Evolutionary conservation across 2,888 invertebrate species (phyloP), one percentile per base, ranked within the genome.

Genomic region (Odontomyia ornata): DNA sequence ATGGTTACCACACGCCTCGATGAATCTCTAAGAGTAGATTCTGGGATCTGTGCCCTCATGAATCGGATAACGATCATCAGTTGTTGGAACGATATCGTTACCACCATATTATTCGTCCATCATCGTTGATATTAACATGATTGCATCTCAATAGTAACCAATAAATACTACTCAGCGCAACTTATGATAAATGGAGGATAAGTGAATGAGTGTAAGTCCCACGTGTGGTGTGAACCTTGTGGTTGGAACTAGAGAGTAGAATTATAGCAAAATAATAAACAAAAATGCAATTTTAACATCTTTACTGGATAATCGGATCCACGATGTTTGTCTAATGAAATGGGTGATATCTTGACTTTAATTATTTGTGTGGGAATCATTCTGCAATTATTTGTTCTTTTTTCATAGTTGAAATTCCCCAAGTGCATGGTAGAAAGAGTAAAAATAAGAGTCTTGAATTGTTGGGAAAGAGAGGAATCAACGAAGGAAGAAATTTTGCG

Each of bases 81-180:
- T 28, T 65, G 65, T 27, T 65, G 27, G 36, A 43, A 52, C 7
- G 13, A 18, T 52, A 23, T 72, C 28, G 52, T 72, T 27, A 30
- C 27, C 36, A 9, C 9, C 36, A 36, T 9, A 36, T 36, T 15
- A 25, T 0, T 30, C 3, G 2, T 23, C 18, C 56, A 27, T 73
- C 73, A 73, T 36, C 56, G 30, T 28, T n/a, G 25, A 18, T 18
- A 52, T 52, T 23, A 67, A n/a, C 67, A 18, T 71, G 23, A 71
- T 47, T 47, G n/a, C 46, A 71, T 47, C 46, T 46, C 23, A 67
- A 28, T 4, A 52, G 52, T 18, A 9, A 15, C 52, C 5, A 52
- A 52, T 4, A 4, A 52, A 52, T 18, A 15, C 52, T 9, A n/a
- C n/a, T n/a, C n/a, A n/a, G 15, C 52, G 4, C 52, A 52, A 52